A percentile compares a stretch with the other conserved stretches of the same genome.
Evolutionary conservation across 2,888 invertebrate species (phyloP).

Genomic region (Thymelicus sylvestris): DNA sequence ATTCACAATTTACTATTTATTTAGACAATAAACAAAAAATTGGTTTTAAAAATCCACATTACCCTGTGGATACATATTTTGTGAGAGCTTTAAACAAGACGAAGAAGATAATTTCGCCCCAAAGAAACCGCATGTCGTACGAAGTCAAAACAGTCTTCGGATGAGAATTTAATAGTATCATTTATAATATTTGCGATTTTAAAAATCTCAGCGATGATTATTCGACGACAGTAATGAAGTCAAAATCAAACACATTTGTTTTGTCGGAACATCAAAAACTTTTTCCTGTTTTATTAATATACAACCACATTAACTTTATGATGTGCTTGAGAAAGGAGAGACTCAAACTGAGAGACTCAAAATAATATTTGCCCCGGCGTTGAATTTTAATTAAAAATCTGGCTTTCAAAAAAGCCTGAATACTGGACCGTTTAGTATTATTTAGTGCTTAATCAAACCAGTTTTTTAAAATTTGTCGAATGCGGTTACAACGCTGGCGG

Average conservation of each 20-base stretch:
- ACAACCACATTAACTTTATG: neutral
- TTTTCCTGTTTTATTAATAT: neutral
- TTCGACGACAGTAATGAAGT: neutral
- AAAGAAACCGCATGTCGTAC: no score
- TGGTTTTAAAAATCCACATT: no score
- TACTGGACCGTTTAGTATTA: slow-evolving; percentile 36
- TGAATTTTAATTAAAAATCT: slow-evolving; percentile 43
- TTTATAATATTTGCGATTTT: no score
- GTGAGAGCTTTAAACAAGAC: no score
- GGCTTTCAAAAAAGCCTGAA: slow-evolving; percentile 31
- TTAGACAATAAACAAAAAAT: no score
- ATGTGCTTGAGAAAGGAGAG: neutral
- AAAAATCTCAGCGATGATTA: no score
- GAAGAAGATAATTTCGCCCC: no score
- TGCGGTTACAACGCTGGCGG: slow-evolving; percentile 17
- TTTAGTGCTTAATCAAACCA: slow-evolving; percentile 38
- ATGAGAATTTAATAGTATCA: no score
- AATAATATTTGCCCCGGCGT: slow-evolving; percentile 25
- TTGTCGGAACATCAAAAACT: neutral
- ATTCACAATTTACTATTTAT: no score
- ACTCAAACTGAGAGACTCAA: neutral
- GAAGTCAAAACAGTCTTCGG: no score
- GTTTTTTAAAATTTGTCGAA: slow-evolving; percentile 22
- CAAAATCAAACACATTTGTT: neutral
- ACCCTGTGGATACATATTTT: no score